phyloP scores from a whole-genome alignment of 1,140 invertebrate genomes.

The Trachymyrmex cornetzi region DNA sequence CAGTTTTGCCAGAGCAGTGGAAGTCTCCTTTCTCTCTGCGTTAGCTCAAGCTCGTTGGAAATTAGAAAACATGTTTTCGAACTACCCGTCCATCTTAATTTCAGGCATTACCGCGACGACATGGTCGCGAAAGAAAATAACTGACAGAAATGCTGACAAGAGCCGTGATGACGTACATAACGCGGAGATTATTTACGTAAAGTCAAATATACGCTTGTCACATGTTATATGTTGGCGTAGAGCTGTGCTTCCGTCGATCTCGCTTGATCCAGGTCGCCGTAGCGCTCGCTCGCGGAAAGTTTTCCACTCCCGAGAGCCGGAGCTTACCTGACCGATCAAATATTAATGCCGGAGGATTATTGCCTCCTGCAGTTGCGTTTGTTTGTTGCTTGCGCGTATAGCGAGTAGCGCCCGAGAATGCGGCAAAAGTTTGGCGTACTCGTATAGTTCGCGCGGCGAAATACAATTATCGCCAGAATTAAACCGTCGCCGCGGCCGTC shows the following conservation, averaged over 20 bases:
- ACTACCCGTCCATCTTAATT: slow-evolving; percentile 14
- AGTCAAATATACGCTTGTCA: not conserved
- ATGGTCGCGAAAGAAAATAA: not conserved
- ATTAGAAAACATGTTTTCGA: slow-evolving; percentile 28
- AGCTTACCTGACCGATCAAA: slow-evolving; percentile 46
- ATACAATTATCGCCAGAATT: not conserved
- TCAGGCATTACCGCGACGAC: not conserved
- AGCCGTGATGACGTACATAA: not conserved
- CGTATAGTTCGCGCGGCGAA: not conserved
- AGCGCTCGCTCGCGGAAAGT: slow-evolving; percentile 35
- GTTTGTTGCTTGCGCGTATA: not conserved
- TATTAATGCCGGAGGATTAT: slow-evolving; percentile 48
- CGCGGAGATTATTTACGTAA: slow-evolving; percentile 37
- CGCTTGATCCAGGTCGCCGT: slow-evolving; percentile 28
- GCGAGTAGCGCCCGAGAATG: not conserved
- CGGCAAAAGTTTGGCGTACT: not conserved
- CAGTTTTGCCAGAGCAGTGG: not conserved
- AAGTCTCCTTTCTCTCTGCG: not conserved
- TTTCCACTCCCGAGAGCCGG: not conserved
- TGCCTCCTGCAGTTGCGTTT: slow-evolving; percentile 24
- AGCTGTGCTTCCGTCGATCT: slow-evolving; percentile 22
- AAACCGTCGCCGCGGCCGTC: too few relatives aligned
- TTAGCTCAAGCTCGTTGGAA: not conserved
- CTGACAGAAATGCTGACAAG: not conserved
- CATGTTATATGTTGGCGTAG: not conserved